phyloP scores from a whole-genome alignment of 2,888 invertebrate species.

The Epirrita christyi region DNA sequence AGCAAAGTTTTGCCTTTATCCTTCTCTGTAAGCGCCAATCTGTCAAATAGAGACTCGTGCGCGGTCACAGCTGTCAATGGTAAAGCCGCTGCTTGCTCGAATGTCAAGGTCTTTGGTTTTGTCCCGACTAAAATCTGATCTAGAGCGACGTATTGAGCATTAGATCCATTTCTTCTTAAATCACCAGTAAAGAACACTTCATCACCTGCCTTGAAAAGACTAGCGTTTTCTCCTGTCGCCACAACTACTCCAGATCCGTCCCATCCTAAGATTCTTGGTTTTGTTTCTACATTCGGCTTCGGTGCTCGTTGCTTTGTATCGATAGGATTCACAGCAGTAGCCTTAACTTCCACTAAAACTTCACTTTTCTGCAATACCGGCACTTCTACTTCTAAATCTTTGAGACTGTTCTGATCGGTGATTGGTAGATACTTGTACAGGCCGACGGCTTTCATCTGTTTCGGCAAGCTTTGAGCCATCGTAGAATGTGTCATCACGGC shows the following conservation, averaged over 20 bases:
- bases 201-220: slow-evolving; percentile 63
- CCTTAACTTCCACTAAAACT: slow-evolving; percentile 71
- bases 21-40: slow-evolving; percentile 63
- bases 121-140: slow-evolving; percentile 62
- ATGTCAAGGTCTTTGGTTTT: slow-evolving; percentile 58
- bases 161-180: slow-evolving; percentile 63
- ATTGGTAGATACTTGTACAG: slow-evolving; percentile 75
- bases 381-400: slow-evolving; percentile 67
- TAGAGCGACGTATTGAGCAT: slow-evolving; percentile 69
- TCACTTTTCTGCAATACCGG: slow-evolving; percentile 60
- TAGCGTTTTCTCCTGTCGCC: slow-evolving; percentile 59
- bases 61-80: slow-evolving; percentile 70
- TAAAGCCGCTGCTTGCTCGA: slow-evolving; percentile 76
- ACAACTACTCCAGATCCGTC: slow-evolving; percentile 73
- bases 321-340: slow-evolving; percentile 72
- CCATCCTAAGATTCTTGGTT: slow-evolving; percentile 69
- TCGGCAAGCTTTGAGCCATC: slow-evolving; percentile 53
- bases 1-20: slow-evolving; percentile 68
- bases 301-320: slow-evolving; percentile 72
- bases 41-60: slow-evolving; percentile 66
- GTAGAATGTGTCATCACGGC: too few species aligned
- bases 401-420: slow-evolving; percentile 60
- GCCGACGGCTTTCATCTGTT: slow-evolving; percentile 73
- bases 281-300: slow-evolving; percentile 58
- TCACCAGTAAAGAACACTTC: slow-evolving; percentile 73